Evolutionary conservation across 2,113 vertebrate genomes (phyloP), one percentile per base, ranked within the genome.

Genomic region (Amphiprion ocellaris): DNA sequence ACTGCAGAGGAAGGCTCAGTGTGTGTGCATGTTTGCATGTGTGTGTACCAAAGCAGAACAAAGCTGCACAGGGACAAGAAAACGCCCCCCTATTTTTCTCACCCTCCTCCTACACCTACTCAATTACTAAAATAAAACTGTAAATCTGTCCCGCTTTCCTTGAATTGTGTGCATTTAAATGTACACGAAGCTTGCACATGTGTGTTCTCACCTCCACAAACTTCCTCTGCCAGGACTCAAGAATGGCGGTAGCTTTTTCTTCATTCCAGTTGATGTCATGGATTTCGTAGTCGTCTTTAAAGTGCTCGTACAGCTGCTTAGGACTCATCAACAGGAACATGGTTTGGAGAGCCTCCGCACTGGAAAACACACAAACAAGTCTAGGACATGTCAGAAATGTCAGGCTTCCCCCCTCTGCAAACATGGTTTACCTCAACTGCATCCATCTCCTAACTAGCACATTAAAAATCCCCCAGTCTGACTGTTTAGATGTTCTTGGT

Each of bases 311-410:
- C 21, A 99, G 96, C 92, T 99, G 98, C 70, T 96, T 97, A 8
- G 98, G 96, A 77, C 98, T 99, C 98, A 99, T 99, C 66, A 99
- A 95, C 84, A 99, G 96, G 94, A 97, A 99, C 95, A 98, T 99
- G 87, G 96, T 99, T 92, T 99, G 98, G 74, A 99, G 94, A 85
- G 98, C 98, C 93, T 99, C 97, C 0, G 97, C 97, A 16, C 98
- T 99, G 92, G 26, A 60, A 79, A 79, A 81, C 30, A 89, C 69
- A 85, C 67, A 76, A 46, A 70, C 23, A 66, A 74, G 63, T 17
- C 82, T 24, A 56, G 49, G 28, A 62, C 52, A 77, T 47, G 17
- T 64, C 15, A 28, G 14, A 77, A 21, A 68, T 21, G 17, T 37
- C 33, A 28, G n/a, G 7, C 50, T 15, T 12, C 50, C 4, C 33